Evolutionary conservation across 2,797 vertebrate genomes (phyloP).

Genomic region (Craterocephalus amniculus): DNA sequence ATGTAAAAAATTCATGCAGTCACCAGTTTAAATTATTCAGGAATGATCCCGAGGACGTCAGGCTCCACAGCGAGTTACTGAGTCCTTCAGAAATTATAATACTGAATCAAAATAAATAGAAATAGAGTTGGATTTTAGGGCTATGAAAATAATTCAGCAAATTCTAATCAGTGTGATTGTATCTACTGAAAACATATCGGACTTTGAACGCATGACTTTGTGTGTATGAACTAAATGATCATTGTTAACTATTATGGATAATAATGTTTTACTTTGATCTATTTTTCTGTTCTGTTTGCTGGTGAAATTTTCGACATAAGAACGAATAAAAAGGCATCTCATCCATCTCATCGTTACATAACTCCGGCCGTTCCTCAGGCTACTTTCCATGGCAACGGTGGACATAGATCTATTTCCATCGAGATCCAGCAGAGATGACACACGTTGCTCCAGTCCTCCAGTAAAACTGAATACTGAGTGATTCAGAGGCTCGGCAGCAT

Average conservation of each 20-base stretch:
- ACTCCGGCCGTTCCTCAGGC: slow-evolving; percentile 2
- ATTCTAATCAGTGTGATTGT: too few relatives aligned
- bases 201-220: too few relatives aligned
- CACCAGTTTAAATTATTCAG: slow-evolving; percentile 63
- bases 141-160: neutral
- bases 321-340: too few relatives aligned
- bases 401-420: slow-evolving; percentile 33
- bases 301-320: too few relatives aligned
- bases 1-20: slow-evolving; percentile 49
- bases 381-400: slow-evolving; percentile 46
- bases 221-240: too few relatives aligned
- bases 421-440: slow-evolving; percentile 28
- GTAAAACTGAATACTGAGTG: slow-evolving; percentile 3
- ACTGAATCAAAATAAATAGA: neutral
- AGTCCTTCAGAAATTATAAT: neutral
- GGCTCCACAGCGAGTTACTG: neutral
- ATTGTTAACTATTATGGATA: too few relatives aligned
- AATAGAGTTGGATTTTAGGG: neutral
- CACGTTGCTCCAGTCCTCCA: slow-evolving; percentile 14
- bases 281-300: too few relatives aligned
- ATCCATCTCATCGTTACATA: neutral
- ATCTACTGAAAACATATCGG: neutral
- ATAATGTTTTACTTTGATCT: too few relatives aligned
- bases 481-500: slow-evolving; percentile 21
- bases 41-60: slow-evolving; percentile 8